Base-by-base conservation (phyloP, 2,797 vertebrate species). In the Neosalanx taihuensis region DNA sequence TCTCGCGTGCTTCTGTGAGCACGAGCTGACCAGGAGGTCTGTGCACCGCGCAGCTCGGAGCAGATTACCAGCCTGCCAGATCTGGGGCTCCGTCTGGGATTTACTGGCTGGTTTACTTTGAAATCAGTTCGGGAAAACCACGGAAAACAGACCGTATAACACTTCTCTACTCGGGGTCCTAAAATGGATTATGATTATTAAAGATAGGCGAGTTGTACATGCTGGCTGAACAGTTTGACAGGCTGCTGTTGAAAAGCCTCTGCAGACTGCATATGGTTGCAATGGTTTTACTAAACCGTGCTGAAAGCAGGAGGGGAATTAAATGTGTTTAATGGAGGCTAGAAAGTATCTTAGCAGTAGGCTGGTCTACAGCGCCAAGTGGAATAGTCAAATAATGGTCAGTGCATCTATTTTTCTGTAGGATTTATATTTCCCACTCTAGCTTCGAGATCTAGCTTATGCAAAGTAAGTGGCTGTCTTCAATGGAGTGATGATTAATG, bases 101-200 rank as follows among this genome's bases (percentile, higher is more conserved):
- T 75, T 76, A 69, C 70, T 59, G 75, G 73, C 65, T 83, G 77
- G 83, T 77, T 58, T 69, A 74, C 67, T 64, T 66, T 64, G 53
- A 66, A 62, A 75, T 56, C 72, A 59, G 65, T 70, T 60, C 53
- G 37, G 62, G 71, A 77, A 69, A 64, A 69, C 73, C 73, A 74
- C 72, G 75, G 75, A 70, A 59, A 76, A 62, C 77, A 23, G 70
- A 72, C 79, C 73, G 30, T 71, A 70, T 66, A 71, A 76, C 81
- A 84, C 71, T 72, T 23, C 29, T 79, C 83, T 76, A 72, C 86
- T 87, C 76, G 84, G 90, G 88, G 89, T 91, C 88, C 79, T 85
- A 92, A 90, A 87, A 83, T 93, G 94, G 94, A 95, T 95, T 95
- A 93, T 85, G 79, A 81, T 84, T 71, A 67, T 83, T 75, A 87